Base-by-base conservation (phyloP, 2,113 vertebrate genomes). In the Atrichornis clamosus region DNA sequence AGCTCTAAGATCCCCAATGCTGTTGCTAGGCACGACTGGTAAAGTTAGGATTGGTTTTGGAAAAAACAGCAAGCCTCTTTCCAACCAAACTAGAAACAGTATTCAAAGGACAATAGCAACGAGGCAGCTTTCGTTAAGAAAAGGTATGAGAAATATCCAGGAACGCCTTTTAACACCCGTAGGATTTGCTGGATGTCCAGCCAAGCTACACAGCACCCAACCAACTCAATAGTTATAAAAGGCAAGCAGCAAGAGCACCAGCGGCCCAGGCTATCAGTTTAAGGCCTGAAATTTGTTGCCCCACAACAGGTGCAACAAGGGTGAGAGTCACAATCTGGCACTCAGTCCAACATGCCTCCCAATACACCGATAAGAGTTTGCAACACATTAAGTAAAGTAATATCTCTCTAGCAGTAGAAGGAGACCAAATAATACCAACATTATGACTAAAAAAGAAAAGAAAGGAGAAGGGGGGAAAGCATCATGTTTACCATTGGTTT, bases 21-120 rank as follows among this genome's bases (percentile, higher is more conserved):
- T 3, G 73, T 97, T 94, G 95, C 95, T 95, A 95, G 73, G 93
- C 80, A 92, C 33, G 49, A 55, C 39, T 30, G 41, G 44, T 50
- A 78, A 95, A 74, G 60, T 72, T 81, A 55, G 73, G 41, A 89
- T 13, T 64, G 84, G 86, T 81, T 92, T 96, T 92, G 93, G 93
- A 95, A 97, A 93, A 93, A 95, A 7, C 64, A 89, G 52, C 13
- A 70, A 92, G 73, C 20, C 44, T 72, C 47, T 35, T 88, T 84
- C 86, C 89, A 84, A 44, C 19, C 47, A 39, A 92, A 74, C 63
- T 39, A 89, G 84, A 93, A 97, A 92, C 0, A 0, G 67, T 17
- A 85, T 63, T 84, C 64, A 84, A 77, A 95, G 76, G 41, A 78
- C 80, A 95, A 75, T 50, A 86, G 64, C 6, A 24, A 70, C 0